phyloP scores from a whole-genome alignment of 2,797 vertebrate species.

The Monodelphis domestica region DNA sequence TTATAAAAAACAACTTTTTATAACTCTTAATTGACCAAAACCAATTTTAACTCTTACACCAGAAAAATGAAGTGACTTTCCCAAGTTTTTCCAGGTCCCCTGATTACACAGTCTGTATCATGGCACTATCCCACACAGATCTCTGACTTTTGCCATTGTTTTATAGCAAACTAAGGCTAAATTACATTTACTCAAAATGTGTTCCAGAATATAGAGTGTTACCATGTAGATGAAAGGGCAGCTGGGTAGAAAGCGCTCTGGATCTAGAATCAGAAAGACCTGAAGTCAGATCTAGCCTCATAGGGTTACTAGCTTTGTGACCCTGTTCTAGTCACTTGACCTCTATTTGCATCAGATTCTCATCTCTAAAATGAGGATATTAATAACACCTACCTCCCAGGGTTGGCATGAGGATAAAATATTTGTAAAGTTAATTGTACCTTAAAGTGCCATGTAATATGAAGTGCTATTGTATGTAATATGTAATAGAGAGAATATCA shows the following conservation, averaged over 20 bases:
- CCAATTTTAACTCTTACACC: too few species aligned
- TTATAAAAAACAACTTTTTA: too few species aligned
- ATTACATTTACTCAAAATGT: background rate
- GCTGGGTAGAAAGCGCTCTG: background rate
- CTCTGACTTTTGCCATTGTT: background rate
- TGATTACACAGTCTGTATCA: background rate
- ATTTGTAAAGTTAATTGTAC: background rate
- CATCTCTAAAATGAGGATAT: background rate
- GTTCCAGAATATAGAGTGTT: background rate
- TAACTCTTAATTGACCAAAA: too few species aligned
- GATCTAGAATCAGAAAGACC: background rate
- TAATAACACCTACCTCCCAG: background rate
- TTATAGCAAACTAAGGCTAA: background rate
- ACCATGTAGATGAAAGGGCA: background rate
- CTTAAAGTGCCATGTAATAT: background rate
- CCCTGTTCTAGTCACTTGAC: background rate
- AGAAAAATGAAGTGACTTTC: background rate
- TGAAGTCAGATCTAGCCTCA: background rate
- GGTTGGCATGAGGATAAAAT: background rate
- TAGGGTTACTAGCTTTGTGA: background rate
- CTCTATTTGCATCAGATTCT: background rate
- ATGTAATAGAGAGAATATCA: too few species aligned
- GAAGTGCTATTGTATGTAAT: too few species aligned
- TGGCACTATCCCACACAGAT: background rate
- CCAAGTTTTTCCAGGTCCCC: background rate